Percentiles rank a stretch among this genome's conserved stretches.
Conservation (phyloP, 1,140 invertebrate species). For the Scaptomyza pallida region DNA sequence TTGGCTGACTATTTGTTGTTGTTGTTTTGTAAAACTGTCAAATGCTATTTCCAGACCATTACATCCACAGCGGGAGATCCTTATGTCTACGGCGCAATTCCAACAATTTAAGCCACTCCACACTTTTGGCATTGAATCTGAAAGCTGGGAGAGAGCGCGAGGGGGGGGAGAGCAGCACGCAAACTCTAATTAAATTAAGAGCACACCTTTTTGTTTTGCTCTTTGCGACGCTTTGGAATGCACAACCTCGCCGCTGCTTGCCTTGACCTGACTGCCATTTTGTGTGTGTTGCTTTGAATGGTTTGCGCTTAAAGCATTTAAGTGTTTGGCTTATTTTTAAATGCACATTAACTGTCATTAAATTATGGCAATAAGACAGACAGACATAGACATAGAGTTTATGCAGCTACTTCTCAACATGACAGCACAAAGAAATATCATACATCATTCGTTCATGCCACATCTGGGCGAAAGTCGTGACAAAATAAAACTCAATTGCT, state of each 20-base stretch:
- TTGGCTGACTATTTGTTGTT: constrained; percentile 38
- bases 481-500: constrained; percentile 59
- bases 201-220: constrained; percentile 69
- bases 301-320: neutral
- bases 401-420: neutral
- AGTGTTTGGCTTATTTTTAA: constrained; percentile 27
- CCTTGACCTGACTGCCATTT: constrained; percentile 18
- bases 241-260: constrained; percentile 7
- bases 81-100: constrained; percentile 14
- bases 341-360: constrained; percentile 58
- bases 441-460: constrained; percentile 24
- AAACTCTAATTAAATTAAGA: constrained; percentile 78
- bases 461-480: constrained; percentile 25
- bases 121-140: neutral
- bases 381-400: too few species aligned
- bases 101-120: constrained; percentile 10
- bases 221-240: constrained; percentile 57
- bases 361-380: constrained; percentile 24
- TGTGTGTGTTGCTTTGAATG: neutral
- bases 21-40: constrained; percentile 39
- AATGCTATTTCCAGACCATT: constrained; percentile 79
- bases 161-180: constrained; percentile 14
- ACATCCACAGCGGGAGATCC: constrained; percentile 50
- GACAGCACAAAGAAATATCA: constrained; percentile 41
- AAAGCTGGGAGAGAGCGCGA: neutral